Evolutionary conservation across 1,140 invertebrate genomes (phyloP).

Genomic region (Dufourea novaeangliae): DNA sequence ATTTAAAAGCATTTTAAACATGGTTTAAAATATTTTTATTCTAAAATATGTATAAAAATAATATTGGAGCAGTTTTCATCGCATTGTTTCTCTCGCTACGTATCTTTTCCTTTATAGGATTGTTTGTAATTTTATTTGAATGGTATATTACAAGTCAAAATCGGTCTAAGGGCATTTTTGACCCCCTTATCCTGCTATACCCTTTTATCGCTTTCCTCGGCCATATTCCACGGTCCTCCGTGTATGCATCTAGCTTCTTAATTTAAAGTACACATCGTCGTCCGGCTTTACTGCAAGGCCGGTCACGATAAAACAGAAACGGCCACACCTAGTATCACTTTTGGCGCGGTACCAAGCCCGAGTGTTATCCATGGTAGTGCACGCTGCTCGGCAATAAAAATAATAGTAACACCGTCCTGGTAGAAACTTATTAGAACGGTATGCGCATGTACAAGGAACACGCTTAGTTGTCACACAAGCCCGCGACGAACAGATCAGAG

Average conservation of each 20-base stretch:
- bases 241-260: neutral
- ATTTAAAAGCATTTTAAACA: too few species aligned
- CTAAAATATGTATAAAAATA: too few species aligned
- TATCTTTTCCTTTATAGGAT: too few species aligned
- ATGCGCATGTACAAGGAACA: neutral
- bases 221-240: too few species aligned
- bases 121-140: too few species aligned
- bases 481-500: neutral
- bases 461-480: neutral
- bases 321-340: neutral
- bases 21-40: too few species aligned
- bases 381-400: conserved; percentile 9
- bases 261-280: neutral
- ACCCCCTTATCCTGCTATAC: too few species aligned
- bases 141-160: too few species aligned
- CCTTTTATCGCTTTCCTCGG: neutral
- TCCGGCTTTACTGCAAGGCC: neutral
- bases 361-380: neutral
- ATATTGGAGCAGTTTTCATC: too few species aligned
- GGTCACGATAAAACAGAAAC: conserved; percentile 1
- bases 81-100: too few species aligned
- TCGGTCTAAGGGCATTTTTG: too few species aligned
- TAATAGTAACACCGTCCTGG: neutral
- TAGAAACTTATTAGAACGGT: conserved; percentile 10
- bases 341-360: neutral